Percentiles rank a stretch among this genome's conserved stretches.
Evolutionary conservation across 2,888 invertebrate species (phyloP).

Genomic region (Xanthia togata): DNA sequence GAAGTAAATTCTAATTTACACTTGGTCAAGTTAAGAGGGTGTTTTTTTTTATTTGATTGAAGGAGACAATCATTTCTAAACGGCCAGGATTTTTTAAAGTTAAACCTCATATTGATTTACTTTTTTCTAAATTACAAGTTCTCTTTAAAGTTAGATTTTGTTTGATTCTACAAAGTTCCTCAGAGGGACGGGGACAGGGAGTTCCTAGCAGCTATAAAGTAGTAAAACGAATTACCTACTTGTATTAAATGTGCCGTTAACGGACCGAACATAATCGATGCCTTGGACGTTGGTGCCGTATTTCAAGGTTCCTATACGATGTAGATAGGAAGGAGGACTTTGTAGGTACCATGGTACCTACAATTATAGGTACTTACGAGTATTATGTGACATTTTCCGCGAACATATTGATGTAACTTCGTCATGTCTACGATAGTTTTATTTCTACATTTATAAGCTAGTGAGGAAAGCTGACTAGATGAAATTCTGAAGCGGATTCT

Average conservation of each 20-base stretch:
- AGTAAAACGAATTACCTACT: conserved; percentile 64
- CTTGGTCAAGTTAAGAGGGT: conserved; percentile 37
- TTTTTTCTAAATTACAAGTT: not conserved
- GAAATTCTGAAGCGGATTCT: not conserved
- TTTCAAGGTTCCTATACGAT: conserved; percentile 23
- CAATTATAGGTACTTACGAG: not conserved
- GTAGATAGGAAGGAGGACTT: conserved; percentile 2
- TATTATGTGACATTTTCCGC: not conserved
- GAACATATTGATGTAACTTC: not conserved
- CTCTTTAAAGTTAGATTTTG: not conserved
- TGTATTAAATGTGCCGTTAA: conserved; percentile 68
- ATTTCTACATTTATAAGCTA: not conserved
- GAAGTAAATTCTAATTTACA: conserved; percentile 53
- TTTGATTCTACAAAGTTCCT: not conserved
- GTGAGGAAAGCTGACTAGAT: not conserved
- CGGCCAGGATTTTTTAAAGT: not conserved
- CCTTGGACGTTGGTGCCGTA: conserved; percentile 30
- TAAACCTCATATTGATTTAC: not conserved
- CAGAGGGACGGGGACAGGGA: not conserved
- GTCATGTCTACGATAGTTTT: not conserved
- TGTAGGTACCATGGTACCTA: not conserved
- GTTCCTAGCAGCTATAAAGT: conserved; percentile 45
- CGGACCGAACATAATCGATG: conserved; percentile 53
- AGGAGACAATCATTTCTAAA: not conserved
- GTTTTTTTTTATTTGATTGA: not conserved